These are phyloP conservation scores for Thoracochromis brauschi DNA, from an alignment of 2,113 vertebrate species.

Conservation along the genomic window DNA sequence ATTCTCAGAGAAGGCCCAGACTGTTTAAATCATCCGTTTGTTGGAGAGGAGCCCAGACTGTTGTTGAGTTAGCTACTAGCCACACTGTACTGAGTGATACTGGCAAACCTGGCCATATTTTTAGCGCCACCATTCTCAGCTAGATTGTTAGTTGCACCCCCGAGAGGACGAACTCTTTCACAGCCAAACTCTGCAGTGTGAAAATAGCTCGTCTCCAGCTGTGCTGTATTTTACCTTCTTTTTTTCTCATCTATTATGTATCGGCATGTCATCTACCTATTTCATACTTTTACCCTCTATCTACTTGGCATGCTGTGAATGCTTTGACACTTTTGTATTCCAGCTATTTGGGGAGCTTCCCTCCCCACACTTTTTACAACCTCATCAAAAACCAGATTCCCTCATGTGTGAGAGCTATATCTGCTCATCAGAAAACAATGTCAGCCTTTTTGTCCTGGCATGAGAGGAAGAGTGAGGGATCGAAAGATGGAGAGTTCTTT, in stretches of 20 bases:
- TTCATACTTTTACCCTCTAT: background rate
- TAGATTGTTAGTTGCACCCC: background rate
- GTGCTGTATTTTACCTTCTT: background rate
- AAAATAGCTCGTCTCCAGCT: background rate
- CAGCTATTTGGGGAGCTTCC: background rate
- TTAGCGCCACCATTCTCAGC: background rate
- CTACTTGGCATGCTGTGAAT: background rate
- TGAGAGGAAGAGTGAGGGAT: background rate
- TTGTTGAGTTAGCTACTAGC: background rate
- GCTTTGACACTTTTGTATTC: conserved; percentile 19
- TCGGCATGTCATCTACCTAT: background rate
- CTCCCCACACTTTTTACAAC: conserved; percentile 13
- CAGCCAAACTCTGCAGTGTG: background rate
- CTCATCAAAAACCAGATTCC: background rate
- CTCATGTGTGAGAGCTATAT: conserved; percentile 39
- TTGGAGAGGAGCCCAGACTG: background rate
- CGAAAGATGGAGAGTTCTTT: conserved; percentile 8
- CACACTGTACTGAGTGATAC: background rate
- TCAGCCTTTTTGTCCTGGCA: conserved; percentile 38
- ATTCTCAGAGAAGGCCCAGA: background rate
- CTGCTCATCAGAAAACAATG: conserved; percentile 35
- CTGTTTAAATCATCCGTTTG: background rate
- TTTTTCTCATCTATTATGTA: background rate
- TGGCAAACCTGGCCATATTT: background rate
- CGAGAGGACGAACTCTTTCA: background rate